Conservation (phyloP, 2,113 vertebrate species). For the Lanius ludovicianus region DNA sequence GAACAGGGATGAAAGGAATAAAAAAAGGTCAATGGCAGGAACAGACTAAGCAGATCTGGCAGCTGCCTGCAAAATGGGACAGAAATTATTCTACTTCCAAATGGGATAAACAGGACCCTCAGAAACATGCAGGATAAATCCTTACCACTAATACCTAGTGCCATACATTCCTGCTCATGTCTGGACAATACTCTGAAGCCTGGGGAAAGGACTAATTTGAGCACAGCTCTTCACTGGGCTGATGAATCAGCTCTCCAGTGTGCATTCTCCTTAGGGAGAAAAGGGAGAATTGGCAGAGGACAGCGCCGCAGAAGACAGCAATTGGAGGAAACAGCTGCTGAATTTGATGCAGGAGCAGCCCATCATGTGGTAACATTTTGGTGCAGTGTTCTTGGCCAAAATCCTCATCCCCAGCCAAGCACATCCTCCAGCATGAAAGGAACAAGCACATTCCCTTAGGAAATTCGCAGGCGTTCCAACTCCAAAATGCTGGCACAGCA, state of each 20-base stretch:
- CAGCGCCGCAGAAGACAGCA: background rate
- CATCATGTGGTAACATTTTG: background rate
- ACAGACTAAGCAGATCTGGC: background rate
- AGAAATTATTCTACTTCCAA: background rate
- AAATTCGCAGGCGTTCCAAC: background rate
- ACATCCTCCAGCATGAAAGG: background rate
- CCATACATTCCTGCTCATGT: background rate
- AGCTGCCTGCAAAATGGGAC: background rate
- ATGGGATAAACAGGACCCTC: background rate
- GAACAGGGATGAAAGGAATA: background rate
- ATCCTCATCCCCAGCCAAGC: background rate
- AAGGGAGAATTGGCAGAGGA: slow-evolving; percentile 37
- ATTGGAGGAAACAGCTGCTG: slow-evolving; percentile 30
- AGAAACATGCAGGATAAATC: background rate
- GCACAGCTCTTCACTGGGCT: background rate
- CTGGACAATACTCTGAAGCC: background rate
- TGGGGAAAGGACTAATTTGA: slow-evolving; percentile 12
- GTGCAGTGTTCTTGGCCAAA: slow-evolving; percentile 26
- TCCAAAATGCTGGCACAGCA: background rate
- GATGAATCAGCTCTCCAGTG: slow-evolving; percentile 50
- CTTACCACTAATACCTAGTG: background rate
- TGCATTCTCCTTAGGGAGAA: slow-evolving; percentile 8
- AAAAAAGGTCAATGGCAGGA: background rate
- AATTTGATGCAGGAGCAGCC: slow-evolving; percentile 16
- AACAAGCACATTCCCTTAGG: background rate